Evolutionary conservation across 2,888 invertebrate species (phyloP), one percentile per base, ranked within the genome.

Genomic region (Lasioglossum pauxillum): DNA sequence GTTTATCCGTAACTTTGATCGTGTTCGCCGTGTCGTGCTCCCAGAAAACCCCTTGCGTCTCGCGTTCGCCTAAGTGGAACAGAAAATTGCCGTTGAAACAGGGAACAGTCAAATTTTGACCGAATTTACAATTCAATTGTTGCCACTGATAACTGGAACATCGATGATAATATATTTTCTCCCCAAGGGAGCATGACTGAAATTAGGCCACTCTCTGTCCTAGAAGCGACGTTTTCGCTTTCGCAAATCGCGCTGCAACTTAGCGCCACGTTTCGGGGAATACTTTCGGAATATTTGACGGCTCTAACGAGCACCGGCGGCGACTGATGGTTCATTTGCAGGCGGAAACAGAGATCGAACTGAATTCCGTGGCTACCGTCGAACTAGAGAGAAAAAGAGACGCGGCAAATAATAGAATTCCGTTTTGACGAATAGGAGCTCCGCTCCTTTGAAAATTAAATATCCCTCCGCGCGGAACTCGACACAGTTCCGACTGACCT

Each of bases 181-280:
- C 4, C 12, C 5, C 8, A 57, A 57, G 12, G 12, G 3, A 23
- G 4, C n/a, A n/a, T 12, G 12, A 3, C n/a, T 16, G 57, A n/a
- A 57, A 57, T 57, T 57, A 57, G n/a, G 57, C 57, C n/a, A n/a
- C n/a, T n/a, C n/a, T 1, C 57, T 12, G 57, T n/a, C n/a, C 57
- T n/a, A 5, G 12, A 12, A 12, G 5, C n/a, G 12, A 57, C 57
- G 76, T 41, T 79, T 78, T 80, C 80, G 31, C 78, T 71, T 67
- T 82, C 71, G 27, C 64, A 53, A 78, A 85, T 78, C 72, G 69
- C 49, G n/a, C 64, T 10, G 67, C 12, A 75, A 57, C 83, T 87
- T 86, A 75, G 69, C 79, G 83, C 83, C 84, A 75, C 83, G 79
- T 87, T 89, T 80, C 85, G 41, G 73, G 38, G 44, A 87, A 87